Evolutionary conservation across 2,113 vertebrate species (phyloP).

Genomic region (Monarcha castaneiventris): DNA sequence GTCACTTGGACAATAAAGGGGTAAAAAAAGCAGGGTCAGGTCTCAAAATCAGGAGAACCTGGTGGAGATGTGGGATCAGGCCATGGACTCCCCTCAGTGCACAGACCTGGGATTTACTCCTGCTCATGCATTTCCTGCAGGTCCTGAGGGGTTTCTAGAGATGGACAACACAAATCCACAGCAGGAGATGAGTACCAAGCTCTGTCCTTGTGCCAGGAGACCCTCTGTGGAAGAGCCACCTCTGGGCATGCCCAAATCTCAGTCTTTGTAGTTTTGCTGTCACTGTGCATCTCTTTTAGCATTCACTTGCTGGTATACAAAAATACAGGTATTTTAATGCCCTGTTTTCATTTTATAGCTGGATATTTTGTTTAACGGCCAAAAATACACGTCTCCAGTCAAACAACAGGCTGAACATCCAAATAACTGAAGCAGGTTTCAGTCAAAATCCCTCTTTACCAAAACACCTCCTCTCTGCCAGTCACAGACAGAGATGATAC

Average conservation of each 20-base stretch:
- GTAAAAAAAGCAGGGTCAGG: background rate
- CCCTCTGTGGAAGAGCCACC: fast-evolving
- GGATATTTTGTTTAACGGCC: background rate
- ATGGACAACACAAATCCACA: fast-evolving
- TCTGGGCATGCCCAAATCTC: background rate
- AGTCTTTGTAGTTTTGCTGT: background rate
- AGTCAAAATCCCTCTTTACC: background rate
- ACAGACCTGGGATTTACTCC: background rate
- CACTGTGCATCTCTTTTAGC: background rate
- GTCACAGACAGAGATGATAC: background rate
- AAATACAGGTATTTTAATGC: background rate
- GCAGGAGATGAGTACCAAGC: background rate
- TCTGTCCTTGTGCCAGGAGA: background rate
- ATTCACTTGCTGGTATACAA: background rate
- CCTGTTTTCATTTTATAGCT: background rate
- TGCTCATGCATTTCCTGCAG: background rate
- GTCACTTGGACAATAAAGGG: background rate
- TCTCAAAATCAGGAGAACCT: background rate
- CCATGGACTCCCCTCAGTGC: background rate
- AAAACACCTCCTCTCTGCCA: background rate
- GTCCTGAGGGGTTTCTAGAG: background rate
- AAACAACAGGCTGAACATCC: background rate
- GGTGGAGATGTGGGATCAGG: background rate
- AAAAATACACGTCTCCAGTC: background rate
- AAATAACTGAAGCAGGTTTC: background rate